Evolutionary conservation across 1,140 invertebrate genomes (phyloP).

Genomic region (Aphelinus atriplicis): DNA sequence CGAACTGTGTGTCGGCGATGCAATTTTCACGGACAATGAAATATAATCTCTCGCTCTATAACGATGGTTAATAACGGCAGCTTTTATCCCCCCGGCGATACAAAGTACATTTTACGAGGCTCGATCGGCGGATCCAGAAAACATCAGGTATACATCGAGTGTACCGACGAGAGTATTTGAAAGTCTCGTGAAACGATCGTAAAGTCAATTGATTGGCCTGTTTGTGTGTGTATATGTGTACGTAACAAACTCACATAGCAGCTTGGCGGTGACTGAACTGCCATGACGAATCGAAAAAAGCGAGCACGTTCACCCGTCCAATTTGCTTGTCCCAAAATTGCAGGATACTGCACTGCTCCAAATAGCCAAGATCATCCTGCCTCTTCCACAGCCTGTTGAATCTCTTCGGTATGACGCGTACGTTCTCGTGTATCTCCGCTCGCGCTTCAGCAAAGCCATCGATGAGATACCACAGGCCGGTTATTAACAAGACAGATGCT

Average conservation of each 20-base stretch:
- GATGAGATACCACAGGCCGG: slow-evolving; percentile 9
- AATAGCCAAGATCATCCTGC: slow-evolving; percentile 37
- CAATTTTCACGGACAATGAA: too few relatives aligned
- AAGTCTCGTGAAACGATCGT: too few relatives aligned
- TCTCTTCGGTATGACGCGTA: background rate
- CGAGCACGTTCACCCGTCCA: slow-evolving; percentile 53
- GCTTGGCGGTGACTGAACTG: slow-evolving; percentile 53
- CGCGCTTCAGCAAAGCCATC: background rate
- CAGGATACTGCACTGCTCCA: slow-evolving; percentile 49
- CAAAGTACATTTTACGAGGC: too few relatives aligned
- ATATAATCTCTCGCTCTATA: too few relatives aligned
- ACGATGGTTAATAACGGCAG: too few relatives aligned
- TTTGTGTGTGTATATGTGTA: too few relatives aligned
- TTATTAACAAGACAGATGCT: slow-evolving; percentile 4
- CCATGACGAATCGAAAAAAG: slow-evolving; percentile 55
- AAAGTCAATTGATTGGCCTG: too few relatives aligned
- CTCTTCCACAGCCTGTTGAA: slow-evolving; percentile 30
- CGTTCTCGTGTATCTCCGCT: background rate
- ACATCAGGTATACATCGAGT: too few relatives aligned
- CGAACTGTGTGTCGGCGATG: too few relatives aligned
- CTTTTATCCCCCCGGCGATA: too few relatives aligned
- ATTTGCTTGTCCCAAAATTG: slow-evolving; percentile 44
- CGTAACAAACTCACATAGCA: slow-evolving; percentile 49
- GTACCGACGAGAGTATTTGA: too few relatives aligned
- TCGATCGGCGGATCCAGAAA: too few relatives aligned